Base-by-base conservation (phyloP, 2,113 vertebrate species). In the Orycteropus afer region DNA sequence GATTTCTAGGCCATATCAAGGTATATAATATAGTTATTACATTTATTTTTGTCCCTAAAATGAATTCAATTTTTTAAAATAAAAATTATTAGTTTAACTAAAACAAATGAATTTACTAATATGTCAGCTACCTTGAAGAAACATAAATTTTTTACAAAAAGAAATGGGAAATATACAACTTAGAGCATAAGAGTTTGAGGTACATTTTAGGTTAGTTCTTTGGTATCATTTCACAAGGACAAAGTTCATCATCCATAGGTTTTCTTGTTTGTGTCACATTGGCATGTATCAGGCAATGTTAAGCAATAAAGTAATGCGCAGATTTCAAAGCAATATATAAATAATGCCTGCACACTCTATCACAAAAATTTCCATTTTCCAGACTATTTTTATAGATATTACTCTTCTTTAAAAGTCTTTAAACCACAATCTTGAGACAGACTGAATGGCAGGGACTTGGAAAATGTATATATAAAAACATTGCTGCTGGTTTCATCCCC, bases 311-410 rank as follows among this genome's bases (percentile, higher is more conserved):
- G 8, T 77, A 92, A 95, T 91, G 40, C 85, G 73, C 22, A 47
- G 10, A 2, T 93, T 96, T 86, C 20, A 89, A 93, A 94, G 32
- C 15, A 87, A 79, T 51, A 67, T 32, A 74, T 86, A 95, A 82
- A 63, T 76, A 86, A 69, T 69, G 18, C 13, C 90, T 25, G 23
- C 29, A 79, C 37, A 20, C 42, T 85, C 59, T 85, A 80, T 49
- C 29, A 74, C 12, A 7, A 37, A 20, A 1, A 34, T 40, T 89
- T 76, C 7, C 40, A 71, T 20, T 93, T 51, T 94, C 0, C 23
- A 77, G 7, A 32, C 22, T 53, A 25, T n/a, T 80, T 93, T 12
- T 55, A 55, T 34, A 80, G 14, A 9, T 83, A 61, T 0, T 12
- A 63, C 22, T 69, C 25, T 34, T 91, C 32, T 77, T 89, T 51